Evolutionary conservation across 2,797 vertebrate genomes (phyloP), one percentile per base, ranked within the genome.

Genomic region (Clarias platycephalus): DNA sequence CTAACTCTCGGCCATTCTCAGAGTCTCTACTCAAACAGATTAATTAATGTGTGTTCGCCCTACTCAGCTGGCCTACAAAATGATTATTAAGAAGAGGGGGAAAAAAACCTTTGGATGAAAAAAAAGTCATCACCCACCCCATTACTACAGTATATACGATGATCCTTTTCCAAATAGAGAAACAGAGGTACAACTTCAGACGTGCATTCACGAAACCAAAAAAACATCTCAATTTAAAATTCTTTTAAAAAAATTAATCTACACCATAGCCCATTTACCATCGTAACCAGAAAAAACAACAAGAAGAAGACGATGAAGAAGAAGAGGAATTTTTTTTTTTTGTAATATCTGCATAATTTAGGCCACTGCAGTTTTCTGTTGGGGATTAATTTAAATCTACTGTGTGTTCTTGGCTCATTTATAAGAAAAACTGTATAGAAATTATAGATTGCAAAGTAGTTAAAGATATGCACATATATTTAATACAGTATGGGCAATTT

Each of bases 1-100:
- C 91, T 92, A 91, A 94, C 93, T 93, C 60, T 83, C 82, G 89
- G 93, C 91, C 91, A 92, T 90, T 91, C 91, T 93, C 63, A 62
- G 87, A 91, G 90, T 89, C 88, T 87, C 86, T 88, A 90, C 90
- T 92, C 82, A 88, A 84, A 93, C 91, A 91, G 88, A 89, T 89
- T 94, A 91, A 94, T 94, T 94, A 93, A 90, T 91, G 87, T 85
- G 58, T 44, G 80, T 85, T 89, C 82, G 79, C 86, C 89, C 91
- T 87, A 89, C 88, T 83, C 31, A 83, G 72, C 86, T 88, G 88
- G 88, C 83, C 86, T 86, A 71, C 66, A 80, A 92, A 81, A 83
- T 89, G 72, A 72, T 89, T 80, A 58, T 78, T 57, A 85, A 40
- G 71, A 62, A 72, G 24, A 84, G 31, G 72, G 24, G 22, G 9